phyloP scores from a whole-genome alignment of 1,140 invertebrate genomes.

The Drosophila serrata region DNA sequence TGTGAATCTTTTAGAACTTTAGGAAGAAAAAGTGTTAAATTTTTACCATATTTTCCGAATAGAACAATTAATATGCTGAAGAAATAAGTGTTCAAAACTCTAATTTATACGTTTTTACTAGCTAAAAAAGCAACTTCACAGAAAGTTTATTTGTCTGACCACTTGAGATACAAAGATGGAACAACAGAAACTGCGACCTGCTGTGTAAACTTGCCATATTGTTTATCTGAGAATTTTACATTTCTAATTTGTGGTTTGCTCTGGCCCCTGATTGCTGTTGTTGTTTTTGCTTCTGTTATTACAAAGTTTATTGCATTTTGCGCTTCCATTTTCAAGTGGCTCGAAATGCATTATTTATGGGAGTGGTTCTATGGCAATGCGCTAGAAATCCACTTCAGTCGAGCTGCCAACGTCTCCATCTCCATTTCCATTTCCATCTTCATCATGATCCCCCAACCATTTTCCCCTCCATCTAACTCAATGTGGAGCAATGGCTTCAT shows the following conservation, averaged over 20 bases:
- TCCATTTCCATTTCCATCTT: slow-evolving; percentile 29
- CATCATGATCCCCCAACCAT: slow-evolving; percentile 11
- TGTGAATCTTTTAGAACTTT: neutral
- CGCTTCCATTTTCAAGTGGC: slow-evolving; percentile 71
- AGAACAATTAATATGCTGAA: neutral
- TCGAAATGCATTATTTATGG: slow-evolving; percentile 74
- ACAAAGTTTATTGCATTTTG: slow-evolving; percentile 70
- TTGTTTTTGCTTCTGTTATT: slow-evolving; percentile 25
- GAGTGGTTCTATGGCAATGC: slow-evolving; percentile 62
- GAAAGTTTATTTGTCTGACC: neutral
- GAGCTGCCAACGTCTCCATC: slow-evolving; percentile 29
- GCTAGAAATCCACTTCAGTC: slow-evolving; percentile 73
- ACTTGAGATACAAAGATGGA: slow-evolving; percentile 1
- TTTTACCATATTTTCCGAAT: neutral
- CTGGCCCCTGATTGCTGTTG: slow-evolving; percentile 16
- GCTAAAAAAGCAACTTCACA: neutral
- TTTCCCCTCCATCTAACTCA: neutral
- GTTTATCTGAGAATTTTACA: slow-evolving; percentile 41
- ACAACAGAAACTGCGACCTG: slow-evolving; percentile 25
- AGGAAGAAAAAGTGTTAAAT: neutral
- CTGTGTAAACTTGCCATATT: slow-evolving; percentile 30
- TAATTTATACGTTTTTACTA: neutral
- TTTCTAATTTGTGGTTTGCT: slow-evolving; percentile 50
- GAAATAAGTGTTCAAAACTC: neutral
- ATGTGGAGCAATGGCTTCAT: slow-evolving; percentile 80